Evolutionary conservation across 2,797 vertebrate species (phyloP), one percentile per base, ranked within the genome.

Genomic region (Allobates femoralis): DNA sequence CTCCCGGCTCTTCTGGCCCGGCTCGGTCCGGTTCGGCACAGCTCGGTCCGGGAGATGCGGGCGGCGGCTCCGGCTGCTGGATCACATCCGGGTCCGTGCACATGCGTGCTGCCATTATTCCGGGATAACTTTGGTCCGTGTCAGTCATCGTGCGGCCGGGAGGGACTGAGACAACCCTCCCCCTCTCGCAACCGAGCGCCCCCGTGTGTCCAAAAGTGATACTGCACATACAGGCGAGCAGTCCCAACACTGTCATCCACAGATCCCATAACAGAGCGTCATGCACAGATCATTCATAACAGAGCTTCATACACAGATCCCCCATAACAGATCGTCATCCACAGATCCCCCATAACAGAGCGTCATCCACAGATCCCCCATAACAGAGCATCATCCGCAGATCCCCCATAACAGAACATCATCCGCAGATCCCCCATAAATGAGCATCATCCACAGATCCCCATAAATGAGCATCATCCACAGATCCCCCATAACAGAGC

Each of bases 31-130:
- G 81, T 32, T 64, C 74, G 81, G 90, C 88, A 2, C 91, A 84
- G 89, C 69, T 78, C 50, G 53, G 89, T 83, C 76, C 89, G 55
- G 79, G n/a, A 18, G 85, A 11, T 64, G 56, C 19, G 12, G 6
- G 15, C 15, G 37, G 53, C 26, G 21, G 74, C 12, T 66, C 73
- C 60, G 55, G 58, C 14, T 1, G 41, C 55, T 23, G n/a, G 81
- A 94, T 95, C 94, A 96, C 96, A 96, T 96, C 95, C 96, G 96
- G 96, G 95, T 96, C 96, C 94, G 95, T 94, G 95, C 95, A 97
- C 95, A 96, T 96, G 96, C 96, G 94, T 96, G 96, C 95, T 95
- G 93, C 91, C 93, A 92, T 94, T 96, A 96, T 96, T 97, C 95
- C 95, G 96, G 96, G 96, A 96, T 94, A 96, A 95, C 92, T 96